phyloP scores from a whole-genome alignment of 1,140 invertebrate species.

The Drosophila lowei region DNA sequence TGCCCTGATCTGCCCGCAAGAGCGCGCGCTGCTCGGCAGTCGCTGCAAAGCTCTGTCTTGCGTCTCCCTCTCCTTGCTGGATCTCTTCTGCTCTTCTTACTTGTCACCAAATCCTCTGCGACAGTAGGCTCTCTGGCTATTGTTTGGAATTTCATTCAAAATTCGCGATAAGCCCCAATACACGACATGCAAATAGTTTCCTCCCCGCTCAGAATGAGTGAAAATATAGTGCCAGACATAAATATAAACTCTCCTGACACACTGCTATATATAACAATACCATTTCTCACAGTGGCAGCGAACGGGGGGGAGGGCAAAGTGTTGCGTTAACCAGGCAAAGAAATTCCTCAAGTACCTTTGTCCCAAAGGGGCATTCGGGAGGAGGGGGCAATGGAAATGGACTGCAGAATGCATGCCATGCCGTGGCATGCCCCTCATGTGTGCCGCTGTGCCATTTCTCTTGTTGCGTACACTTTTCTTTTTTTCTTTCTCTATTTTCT shows the following conservation, averaged over 20 bases:
- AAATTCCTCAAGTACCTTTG: conserved; percentile 64
- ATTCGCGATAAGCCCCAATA: conserved; percentile 12
- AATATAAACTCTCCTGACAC: conserved; percentile 33
- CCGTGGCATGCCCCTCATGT: neutral
- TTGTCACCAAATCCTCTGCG: no score
- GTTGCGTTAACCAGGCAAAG: conserved; percentile 64
- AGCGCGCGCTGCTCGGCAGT: no score
- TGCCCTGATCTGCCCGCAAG: no score
- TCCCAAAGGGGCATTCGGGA: conserved; percentile 18
- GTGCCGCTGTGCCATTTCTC: conserved; percentile 51
- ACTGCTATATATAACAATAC: conserved; percentile 37
- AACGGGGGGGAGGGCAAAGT: neutral
- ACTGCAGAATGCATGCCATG: conserved; percentile 24
- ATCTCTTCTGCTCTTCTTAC: no score
- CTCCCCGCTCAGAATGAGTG: neutral
- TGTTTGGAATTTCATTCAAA: no score
- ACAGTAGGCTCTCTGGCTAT: no score
- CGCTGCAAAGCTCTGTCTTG: no score
- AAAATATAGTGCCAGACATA: conserved; percentile 35
- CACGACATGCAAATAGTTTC: conserved; percentile 18
- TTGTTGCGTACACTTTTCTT: conserved; percentile 33
- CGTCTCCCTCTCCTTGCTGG: no score
- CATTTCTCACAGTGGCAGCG: conserved; percentile 37
- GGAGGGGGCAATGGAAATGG: conserved; percentile 14
- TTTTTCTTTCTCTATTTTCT: conserved; percentile 25